Evolutionary conservation across 1,140 invertebrate species (phyloP), one percentile per base, ranked within the genome.

Genomic region (Geopemphigus sp.): DNA sequence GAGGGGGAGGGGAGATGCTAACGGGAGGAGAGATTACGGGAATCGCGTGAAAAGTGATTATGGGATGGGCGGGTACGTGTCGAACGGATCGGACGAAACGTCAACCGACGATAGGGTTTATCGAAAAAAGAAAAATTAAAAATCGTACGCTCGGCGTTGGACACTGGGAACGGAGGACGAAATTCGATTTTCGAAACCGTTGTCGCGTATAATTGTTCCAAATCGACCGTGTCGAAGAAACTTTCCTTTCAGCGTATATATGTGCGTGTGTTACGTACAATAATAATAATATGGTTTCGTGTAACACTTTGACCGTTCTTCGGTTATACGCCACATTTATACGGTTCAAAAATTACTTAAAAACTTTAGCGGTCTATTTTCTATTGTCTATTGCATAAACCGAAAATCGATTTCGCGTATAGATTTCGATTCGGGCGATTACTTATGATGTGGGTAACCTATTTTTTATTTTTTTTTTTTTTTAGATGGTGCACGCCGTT

Each of bases 401-500:
- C 32, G 32, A 39, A 39, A 39, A 39, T 39, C 32, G 32, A 39
- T 39, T 39, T 39, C 32, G 8, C 32, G 8, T 39, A 39, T 39
- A 39, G 3, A 39, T 50, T 50, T 50, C 10, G 11, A 50, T 8
- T 50, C 32, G 32, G 5, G 12, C 47, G 47, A 50, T 14, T 50
- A 8, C 14, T 8, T 50, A 50, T 50, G 12, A 5, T 50, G 15
- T 61, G 1, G 5, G 26, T 8, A 39, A 8, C n/a, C 15, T 2
- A 12, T 81, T 57, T 80, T 32, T 81, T 70, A 50, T 39, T 32
- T 47, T 8, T 1, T 14, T 83, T 81, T 84, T 84, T 82, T 88
- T 88, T 80, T 87, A 90, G 89, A 82, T 87, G 89, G 83, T 90
- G 89, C 59, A 89, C 88, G 39, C 88, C 89, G 22, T 89, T 90